A percentile compares a stretch with the other conserved stretches of the same genome.
These are phyloP conservation scores for Gobius niger DNA, from an alignment of 2,113 vertebrate species.

Conservation along the genomic window DNA sequence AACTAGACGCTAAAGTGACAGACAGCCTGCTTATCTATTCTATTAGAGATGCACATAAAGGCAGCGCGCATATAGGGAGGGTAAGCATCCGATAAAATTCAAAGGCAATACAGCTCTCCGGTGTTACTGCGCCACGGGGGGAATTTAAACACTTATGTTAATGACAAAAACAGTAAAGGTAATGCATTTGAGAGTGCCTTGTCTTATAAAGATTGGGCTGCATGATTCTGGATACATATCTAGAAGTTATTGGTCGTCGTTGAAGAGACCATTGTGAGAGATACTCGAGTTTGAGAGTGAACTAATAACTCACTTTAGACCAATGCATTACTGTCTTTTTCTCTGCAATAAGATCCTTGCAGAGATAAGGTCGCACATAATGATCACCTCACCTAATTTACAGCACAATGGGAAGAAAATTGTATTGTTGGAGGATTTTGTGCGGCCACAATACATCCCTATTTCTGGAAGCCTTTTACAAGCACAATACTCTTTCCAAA, in stretches of 20 bases:
- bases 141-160: slow-evolving; percentile 15
- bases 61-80: neutral
- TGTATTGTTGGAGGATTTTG: too few relatives aligned
- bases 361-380: too few relatives aligned
- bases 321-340: too few relatives aligned
- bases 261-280: too few relatives aligned
- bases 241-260: too few relatives aligned
- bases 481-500: slow-evolving; percentile 10
- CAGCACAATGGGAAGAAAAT: too few relatives aligned
- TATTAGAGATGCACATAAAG: neutral
- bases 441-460: neutral
- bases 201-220: slow-evolving; percentile 18
- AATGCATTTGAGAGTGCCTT: slow-evolving; percentile 40
- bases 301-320: too few relatives aligned
- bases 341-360: too few relatives aligned
- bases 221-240: slow-evolving; percentile 25
- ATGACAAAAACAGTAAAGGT: slow-evolving; percentile 43
- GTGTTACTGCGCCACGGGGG: neutral
- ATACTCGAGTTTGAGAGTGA: too few relatives aligned
- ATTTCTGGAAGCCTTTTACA: neutral
- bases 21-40: slow-evolving; percentile 9
- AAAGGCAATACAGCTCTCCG: neutral
- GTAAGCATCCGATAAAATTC: neutral
- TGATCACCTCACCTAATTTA: too few relatives aligned
- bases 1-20: neutral